Conservation (phyloP, 2,113 vertebrate species). For the Trematomus loennbergii region DNA sequence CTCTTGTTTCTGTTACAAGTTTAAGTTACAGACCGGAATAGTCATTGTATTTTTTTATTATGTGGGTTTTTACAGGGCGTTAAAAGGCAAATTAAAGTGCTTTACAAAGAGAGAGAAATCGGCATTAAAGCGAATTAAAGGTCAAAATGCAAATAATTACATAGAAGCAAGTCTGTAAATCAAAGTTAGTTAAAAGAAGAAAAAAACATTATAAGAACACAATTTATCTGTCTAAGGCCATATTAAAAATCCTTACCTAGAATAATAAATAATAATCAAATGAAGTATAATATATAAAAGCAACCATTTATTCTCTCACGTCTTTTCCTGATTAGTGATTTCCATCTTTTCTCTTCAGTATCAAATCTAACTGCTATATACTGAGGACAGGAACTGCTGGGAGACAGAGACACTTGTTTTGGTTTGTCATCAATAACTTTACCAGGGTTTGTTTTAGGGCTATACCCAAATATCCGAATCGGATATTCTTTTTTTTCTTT, state of each 20-base stretch:
- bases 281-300: too few relatives aligned
- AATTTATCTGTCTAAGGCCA: neutral
- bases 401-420: too few relatives aligned
- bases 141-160: neutral
- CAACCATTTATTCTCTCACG: too few relatives aligned
- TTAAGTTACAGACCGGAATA: constrained; percentile 18
- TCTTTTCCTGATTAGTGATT: neutral
- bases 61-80: neutral
- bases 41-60: neutral
- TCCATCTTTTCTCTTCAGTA: too few relatives aligned
- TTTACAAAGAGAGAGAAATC: neutral
- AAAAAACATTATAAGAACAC: neutral
- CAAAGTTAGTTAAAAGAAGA: neutral
- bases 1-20: constrained; percentile 44
- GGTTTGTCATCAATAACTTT: too few relatives aligned
- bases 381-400: too few relatives aligned
- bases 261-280: too few relatives aligned
- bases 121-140: neutral
- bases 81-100: neutral
- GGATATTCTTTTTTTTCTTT: too few relatives aligned
- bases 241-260: too few relatives aligned
- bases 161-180: constrained; percentile 7
- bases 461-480: too few relatives aligned
- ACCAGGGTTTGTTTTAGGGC: neutral
- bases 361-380: too few relatives aligned